Evolutionary conservation across 2,113 vertebrate genomes (phyloP).

Genomic region (Cervus canadensis): DNA sequence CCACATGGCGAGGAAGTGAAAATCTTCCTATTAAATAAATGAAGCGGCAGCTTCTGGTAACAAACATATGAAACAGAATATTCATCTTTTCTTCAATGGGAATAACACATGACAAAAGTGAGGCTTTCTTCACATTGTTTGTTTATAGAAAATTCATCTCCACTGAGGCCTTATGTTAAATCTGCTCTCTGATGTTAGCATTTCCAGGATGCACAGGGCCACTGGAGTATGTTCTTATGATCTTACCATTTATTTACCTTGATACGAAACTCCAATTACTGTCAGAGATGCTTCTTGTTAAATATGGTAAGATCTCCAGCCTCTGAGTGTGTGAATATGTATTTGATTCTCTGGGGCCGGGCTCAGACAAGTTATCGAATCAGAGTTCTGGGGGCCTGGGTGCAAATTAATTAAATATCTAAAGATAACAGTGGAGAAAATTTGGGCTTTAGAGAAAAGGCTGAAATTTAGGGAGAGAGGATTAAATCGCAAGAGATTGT

Average conservation of each 20-base stretch:
- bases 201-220: slow-evolving; percentile 80
- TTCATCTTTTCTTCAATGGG: slow-evolving; percentile 84
- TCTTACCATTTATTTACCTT: slow-evolving; percentile 85
- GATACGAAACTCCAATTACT: slow-evolving; percentile 83
- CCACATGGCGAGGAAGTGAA: slow-evolving; percentile 35
- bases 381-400: slow-evolving; percentile 71
- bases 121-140: slow-evolving; percentile 81
- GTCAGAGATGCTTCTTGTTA: slow-evolving; percentile 83
- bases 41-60: slow-evolving; percentile 76
- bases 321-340: slow-evolving; percentile 79
- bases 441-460: slow-evolving; percentile 68
- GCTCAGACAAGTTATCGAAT: slow-evolving; percentile 66
- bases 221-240: slow-evolving; percentile 82
- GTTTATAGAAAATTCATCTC: slow-evolving; percentile 83
- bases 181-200: slow-evolving; percentile 83
- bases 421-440: slow-evolving; percentile 71
- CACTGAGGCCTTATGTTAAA: slow-evolving; percentile 82
- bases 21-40: slow-evolving; percentile 78
- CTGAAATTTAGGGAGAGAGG: slow-evolving; percentile 52
- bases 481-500: neutral
- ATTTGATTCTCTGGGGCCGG: slow-evolving; percentile 79
- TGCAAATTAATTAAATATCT: slow-evolving; percentile 83
- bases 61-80: slow-evolving; percentile 84
- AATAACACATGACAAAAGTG: slow-evolving; percentile 83
- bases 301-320: slow-evolving; percentile 78